These are phyloP conservation scores for Lithobates pipiens DNA, from an alignment of 2,797 vertebrate genomes.

Conservation along the genomic window DNA sequence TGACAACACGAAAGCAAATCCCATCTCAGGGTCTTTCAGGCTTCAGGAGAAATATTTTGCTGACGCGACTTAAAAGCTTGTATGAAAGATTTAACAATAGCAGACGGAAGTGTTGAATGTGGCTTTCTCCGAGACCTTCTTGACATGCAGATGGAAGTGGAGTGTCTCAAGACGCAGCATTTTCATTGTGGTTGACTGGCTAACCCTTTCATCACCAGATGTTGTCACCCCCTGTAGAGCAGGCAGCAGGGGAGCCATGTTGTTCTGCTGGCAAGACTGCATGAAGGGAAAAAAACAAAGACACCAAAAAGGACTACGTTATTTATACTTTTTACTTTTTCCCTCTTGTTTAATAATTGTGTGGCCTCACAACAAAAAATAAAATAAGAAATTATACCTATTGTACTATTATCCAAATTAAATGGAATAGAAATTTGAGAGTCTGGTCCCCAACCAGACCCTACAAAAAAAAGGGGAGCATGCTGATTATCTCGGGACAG, in stretches of 20 bases:
- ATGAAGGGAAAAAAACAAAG: neutral
- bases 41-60: constrained; percentile 27
- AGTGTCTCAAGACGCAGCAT: constrained; percentile 15
- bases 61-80: constrained; percentile 43
- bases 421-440: no score
- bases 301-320: neutral
- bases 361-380: no score
- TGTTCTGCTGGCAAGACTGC: neutral
- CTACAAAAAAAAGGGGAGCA: no score
- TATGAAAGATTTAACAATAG: constrained; percentile 57
- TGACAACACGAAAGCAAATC: constrained; percentile 50
- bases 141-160: constrained; percentile 16
- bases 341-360: no score
- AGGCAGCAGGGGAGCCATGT: neutral
- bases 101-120: constrained; percentile 17
- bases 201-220: constrained; percentile 43
- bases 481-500: no score
- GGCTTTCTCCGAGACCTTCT: constrained; percentile 11
- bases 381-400: no score
- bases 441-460: no score
- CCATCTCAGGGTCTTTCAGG: constrained; percentile 42
- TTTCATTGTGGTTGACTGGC: neutral
- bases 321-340: no score
- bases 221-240: neutral
- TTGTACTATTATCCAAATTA: no score